Conservation (phyloP, 2,888 invertebrate species). For the Lasioglossum figueresi region DNA sequence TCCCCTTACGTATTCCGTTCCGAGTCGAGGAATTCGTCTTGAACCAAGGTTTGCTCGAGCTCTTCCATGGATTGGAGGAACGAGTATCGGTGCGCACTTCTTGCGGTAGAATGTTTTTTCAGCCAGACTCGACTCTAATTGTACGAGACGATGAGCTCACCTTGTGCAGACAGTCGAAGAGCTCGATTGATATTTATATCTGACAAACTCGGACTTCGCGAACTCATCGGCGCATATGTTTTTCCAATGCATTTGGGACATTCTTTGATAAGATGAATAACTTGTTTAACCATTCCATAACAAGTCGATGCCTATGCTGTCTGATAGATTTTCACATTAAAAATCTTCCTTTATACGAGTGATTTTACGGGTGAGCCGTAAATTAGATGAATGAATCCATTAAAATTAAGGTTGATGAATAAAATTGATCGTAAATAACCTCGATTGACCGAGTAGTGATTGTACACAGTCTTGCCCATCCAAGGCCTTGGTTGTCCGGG, state of each 20-base stretch:
- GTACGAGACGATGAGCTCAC: not conserved
- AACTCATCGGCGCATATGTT: not conserved
- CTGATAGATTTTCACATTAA: not conserved
- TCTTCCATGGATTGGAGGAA: conserved; percentile 52
- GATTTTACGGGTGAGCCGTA: not conserved
- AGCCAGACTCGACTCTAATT: not conserved
- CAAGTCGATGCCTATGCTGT: too few relatives aligned
- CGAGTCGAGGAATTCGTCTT: conserved; percentile 56
- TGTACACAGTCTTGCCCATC: not conserved
- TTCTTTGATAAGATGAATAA: too few relatives aligned
- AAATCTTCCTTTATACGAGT: not conserved
- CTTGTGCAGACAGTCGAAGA: not conserved
- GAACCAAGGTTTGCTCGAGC: conserved; percentile 55
- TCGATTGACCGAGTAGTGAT: not conserved
- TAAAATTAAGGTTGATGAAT: not conserved
- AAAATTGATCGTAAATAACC: conserved; percentile 5
- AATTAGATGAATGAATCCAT: not conserved
- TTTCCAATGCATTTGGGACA: too few relatives aligned
- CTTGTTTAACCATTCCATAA: too few relatives aligned
- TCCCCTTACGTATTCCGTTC: conserved; percentile 56
- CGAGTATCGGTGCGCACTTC: conserved; percentile 32
- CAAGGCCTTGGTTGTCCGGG: not conserved
- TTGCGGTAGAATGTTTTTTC: not conserved
- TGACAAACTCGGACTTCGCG: not conserved
- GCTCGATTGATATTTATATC: not conserved